phyloP scores from a whole-genome alignment of 2,888 invertebrate genomes.

The Helleia helle region DNA sequence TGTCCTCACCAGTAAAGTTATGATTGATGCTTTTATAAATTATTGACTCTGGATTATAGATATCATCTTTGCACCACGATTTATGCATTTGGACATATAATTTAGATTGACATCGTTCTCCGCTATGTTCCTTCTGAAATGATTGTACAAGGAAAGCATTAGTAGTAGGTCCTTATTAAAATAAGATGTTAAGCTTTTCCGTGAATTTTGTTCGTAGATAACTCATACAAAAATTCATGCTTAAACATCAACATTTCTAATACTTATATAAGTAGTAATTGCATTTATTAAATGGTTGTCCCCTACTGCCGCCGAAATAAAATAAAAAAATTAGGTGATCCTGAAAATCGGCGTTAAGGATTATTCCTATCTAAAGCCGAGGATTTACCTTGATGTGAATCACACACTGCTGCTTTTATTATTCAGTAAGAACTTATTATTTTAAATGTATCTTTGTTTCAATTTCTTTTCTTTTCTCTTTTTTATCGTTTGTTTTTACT shows the following conservation, averaged over 20 bases:
- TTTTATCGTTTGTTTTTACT: no score
- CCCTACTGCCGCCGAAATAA: no score
- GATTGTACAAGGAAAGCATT: constrained; percentile 13
- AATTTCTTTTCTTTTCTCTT: no score
- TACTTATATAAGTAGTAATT: no score
- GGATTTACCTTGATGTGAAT: no score
- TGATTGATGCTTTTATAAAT: constrained; percentile 7
- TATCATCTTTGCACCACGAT: constrained; percentile 31
- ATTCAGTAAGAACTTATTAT: no score
- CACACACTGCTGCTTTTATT: no score
- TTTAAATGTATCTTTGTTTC: no score
- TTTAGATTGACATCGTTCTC: constrained; percentile 31
- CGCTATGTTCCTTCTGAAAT: constrained; percentile 24
- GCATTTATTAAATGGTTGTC: no score
- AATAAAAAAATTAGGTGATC: no score
- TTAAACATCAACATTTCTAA: not conserved
- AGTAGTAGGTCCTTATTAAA: not conserved
- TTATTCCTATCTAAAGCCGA: no score
- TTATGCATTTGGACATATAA: constrained; percentile 10
- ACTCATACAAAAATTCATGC: not conserved
- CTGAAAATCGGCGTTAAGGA: no score
- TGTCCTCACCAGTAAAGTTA: constrained; percentile 20
- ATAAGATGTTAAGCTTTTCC: not conserved
- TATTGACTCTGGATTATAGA: constrained; percentile 23
- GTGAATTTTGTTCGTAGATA: not conserved